These are phyloP conservation scores for Catalaphyllia jardinei DNA, from an alignment of 64 coral and sea anemone genomes.

Conservation along the genomic window DNA sequence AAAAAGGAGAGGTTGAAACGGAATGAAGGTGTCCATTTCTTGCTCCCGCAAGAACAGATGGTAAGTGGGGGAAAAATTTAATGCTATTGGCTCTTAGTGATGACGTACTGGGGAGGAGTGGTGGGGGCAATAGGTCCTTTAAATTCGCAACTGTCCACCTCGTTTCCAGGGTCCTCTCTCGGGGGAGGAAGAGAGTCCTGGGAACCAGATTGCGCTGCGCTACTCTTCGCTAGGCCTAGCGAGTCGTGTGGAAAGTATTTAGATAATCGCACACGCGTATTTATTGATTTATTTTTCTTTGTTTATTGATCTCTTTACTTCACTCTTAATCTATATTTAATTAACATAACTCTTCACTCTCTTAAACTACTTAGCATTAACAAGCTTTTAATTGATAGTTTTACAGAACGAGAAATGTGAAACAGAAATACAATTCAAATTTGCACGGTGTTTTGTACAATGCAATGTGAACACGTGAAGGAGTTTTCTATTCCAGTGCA, in stretches of 20 bases:
- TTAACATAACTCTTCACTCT: slow-evolving; percentile 24
- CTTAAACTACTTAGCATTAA: slow-evolving; percentile 9
- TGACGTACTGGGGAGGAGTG: too few species aligned
- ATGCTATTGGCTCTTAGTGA: too few species aligned
- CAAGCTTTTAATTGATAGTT: neutral
- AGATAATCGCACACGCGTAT: neutral
- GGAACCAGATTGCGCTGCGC: too few species aligned
- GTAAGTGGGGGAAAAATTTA: too few species aligned
- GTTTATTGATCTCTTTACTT: slow-evolving; percentile 34
- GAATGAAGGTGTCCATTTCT: too few species aligned
- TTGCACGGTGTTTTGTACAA: slow-evolving; percentile 23
- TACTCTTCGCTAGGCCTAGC: too few species aligned
- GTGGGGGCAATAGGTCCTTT: too few species aligned
- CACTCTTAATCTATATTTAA: neutral
- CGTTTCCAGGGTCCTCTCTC: too few species aligned
- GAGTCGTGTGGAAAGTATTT: neutral
- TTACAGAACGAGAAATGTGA: neutral
- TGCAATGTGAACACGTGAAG: slow-evolving; percentile 1
- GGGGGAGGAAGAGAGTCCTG: too few species aligned
- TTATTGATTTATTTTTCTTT: slow-evolving; percentile 5
- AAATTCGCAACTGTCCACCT: too few species aligned
- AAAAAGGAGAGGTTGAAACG: too few species aligned
- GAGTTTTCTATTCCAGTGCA: neutral
- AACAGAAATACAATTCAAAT: neutral
- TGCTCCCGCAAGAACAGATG: too few species aligned